A percentile compares a stretch with the other conserved stretches of the same genome.
These are phyloP conservation scores for Blastobasis lacticolella DNA, from an alignment of 2,888 invertebrate species.

Conservation along the genomic window DNA sequence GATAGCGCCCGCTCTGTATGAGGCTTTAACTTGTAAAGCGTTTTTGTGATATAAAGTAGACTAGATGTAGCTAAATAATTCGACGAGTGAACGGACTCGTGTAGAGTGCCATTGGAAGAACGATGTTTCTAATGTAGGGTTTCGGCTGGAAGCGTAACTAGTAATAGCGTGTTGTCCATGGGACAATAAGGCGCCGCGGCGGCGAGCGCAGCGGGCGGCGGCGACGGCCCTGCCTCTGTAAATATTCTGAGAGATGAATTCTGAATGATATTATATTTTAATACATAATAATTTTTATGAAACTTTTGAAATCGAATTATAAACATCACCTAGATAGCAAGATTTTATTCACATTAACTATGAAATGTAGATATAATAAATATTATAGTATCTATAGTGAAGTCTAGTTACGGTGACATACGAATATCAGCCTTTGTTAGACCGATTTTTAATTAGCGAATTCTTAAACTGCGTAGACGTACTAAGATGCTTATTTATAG, in stretches of 20 bases:
- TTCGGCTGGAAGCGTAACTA: conserved; percentile 41
- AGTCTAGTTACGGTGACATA: conserved; percentile 20
- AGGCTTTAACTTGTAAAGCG: conserved; percentile 61
- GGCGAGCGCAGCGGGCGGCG: conserved; percentile 15
- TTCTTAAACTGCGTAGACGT: conserved; percentile 19
- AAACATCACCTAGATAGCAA: conserved; percentile 43
- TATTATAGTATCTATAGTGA: conserved; percentile 19
- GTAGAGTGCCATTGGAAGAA: conserved; percentile 63
- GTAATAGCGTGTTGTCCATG: conserved; percentile 39
- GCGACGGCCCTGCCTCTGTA: conserved; percentile 30
- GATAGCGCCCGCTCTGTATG: conserved; percentile 36
- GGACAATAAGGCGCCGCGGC: conserved; percentile 46
- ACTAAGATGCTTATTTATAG: too few relatives aligned
- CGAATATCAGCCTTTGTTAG: conserved; percentile 34
- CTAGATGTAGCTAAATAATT: conserved; percentile 46
- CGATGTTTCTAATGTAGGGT: conserved; percentile 41
- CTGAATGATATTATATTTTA: conserved; percentile 69
- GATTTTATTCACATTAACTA: conserved; percentile 41
- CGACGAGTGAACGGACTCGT: conserved; percentile 53
- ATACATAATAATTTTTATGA: conserved; percentile 48
- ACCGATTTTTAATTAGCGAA: conserved; percentile 30
- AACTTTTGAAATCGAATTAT: conserved; percentile 29
- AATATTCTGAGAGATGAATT: conserved; percentile 49
- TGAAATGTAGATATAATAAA: conserved; percentile 36
- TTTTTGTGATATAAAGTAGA: conserved; percentile 69